These are phyloP conservation scores for Pheosia tremula DNA, from an alignment of 2,888 invertebrate species.

Conservation along the genomic window DNA sequence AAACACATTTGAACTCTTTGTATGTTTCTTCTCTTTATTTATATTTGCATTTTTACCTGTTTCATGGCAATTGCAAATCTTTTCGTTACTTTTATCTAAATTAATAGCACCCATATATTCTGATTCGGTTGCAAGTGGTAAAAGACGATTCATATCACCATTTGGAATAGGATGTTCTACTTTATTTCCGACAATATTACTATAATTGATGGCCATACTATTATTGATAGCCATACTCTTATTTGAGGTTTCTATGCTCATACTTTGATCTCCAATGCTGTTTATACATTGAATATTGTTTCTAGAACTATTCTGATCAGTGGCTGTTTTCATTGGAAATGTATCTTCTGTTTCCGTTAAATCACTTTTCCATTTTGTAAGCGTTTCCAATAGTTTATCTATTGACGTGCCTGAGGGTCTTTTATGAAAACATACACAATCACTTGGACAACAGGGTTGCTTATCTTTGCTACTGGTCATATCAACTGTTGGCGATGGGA, in stretches of 20 bases:
- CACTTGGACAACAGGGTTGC: conserved; percentile 43
- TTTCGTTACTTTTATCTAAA: conserved; percentile 66
- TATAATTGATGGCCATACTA: conserved; percentile 4
- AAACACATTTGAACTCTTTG: conserved; percentile 24
- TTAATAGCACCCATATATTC: conserved; percentile 66
- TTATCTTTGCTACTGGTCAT: conserved; percentile 25
- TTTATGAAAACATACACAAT: conserved; percentile 67
- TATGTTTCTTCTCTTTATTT: conserved; percentile 13
- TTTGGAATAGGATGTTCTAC: conserved; percentile 12
- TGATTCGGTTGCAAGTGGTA: conserved; percentile 50
- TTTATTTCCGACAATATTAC: conserved; percentile 3
- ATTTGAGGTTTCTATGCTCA: neutral
- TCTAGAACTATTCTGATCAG: conserved; percentile 19
- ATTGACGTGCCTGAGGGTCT: conserved; percentile 69
- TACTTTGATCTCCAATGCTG: conserved; percentile 8
- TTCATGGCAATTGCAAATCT: conserved; percentile 44
- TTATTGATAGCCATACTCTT: conserved; percentile 8
- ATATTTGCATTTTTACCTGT: conserved; percentile 15
- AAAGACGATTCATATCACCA: conserved; percentile 14
- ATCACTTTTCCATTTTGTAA: conserved; percentile 56
- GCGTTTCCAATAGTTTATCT: conserved; percentile 60
- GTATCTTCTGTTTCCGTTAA: conserved; percentile 25
- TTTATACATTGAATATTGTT: conserved; percentile 15
- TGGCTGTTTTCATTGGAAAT: conserved; percentile 15
- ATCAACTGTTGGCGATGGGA: conserved; percentile 27